Conservation (phyloP, 23 tunicate genomes). For the Trididemnum clinides region DNA sequence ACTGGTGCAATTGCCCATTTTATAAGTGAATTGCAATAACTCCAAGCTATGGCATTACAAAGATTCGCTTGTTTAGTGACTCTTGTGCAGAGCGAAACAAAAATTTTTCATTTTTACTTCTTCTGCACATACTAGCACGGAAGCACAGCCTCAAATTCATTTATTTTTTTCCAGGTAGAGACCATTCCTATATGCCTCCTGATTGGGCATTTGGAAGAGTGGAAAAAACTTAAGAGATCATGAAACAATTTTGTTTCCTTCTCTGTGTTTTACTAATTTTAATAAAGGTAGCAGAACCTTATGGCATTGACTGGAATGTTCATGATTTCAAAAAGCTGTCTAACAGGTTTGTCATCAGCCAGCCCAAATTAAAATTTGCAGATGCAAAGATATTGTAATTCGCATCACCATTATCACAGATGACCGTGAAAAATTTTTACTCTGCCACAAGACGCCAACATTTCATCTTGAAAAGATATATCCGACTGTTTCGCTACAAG, state of each 20-base stretch:
- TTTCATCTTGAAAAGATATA: background rate
- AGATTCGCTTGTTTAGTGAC: slow-evolving; percentile 24
- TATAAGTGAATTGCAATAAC: background rate
- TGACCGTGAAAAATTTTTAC: slow-evolving; percentile 14
- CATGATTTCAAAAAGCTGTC: slow-evolving; percentile 9
- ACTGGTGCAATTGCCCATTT: slow-evolving; percentile 10
- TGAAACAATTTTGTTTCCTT: slow-evolving; percentile 19
- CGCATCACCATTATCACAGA: background rate
- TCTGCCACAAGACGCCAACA: slow-evolving; percentile 4
- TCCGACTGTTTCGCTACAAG: background rate
- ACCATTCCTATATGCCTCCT: slow-evolving; percentile 35
- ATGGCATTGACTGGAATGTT: slow-evolving; percentile 36
- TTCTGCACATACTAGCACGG: slow-evolving; percentile 30
- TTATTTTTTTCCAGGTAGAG: slow-evolving; percentile 23
- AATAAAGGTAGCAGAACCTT: background rate
- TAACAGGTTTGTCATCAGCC: background rate
- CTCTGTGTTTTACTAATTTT: background rate
- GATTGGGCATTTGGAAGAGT: slow-evolving; percentile 32
- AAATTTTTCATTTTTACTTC: slow-evolving; percentile 19
- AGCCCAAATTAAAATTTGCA: background rate
- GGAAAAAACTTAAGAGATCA: slow-evolving; percentile 3
- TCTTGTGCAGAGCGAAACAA: slow-evolving; percentile 21
- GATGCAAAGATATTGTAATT: slow-evolving; percentile 18
- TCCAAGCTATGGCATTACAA: background rate
- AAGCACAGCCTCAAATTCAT: slow-evolving; percentile 9